Evolutionary conservation across 2,113 vertebrate species (phyloP).

Genomic region (Hoplias malabaricus): DNA sequence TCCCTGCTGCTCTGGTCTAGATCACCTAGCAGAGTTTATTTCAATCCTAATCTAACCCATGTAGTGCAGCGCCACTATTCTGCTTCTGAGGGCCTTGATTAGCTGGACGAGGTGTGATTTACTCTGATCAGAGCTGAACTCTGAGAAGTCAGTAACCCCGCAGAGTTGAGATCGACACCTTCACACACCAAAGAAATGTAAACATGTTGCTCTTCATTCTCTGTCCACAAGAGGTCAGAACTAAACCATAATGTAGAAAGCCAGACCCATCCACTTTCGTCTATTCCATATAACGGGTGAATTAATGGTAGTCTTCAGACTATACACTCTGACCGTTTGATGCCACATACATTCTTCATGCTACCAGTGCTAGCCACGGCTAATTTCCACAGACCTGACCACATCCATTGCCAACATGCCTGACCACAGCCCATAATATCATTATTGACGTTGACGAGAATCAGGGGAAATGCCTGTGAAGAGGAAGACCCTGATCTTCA

Average conservation of each 20-base stretch:
- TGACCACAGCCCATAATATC: no score
- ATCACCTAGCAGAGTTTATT: not conserved
- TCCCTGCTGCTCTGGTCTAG: not conserved
- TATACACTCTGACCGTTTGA: not conserved
- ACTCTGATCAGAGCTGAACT: not conserved
- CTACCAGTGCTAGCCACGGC: not conserved
- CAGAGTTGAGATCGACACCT: not conserved
- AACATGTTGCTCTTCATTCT: not conserved
- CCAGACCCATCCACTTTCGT: not conserved
- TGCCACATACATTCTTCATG: not conserved
- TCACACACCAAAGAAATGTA: not conserved
- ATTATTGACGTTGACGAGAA: no score
- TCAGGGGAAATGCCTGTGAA: no score
- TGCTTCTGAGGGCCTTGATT: not conserved
- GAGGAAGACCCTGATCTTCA: no score
- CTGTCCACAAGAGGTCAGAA: slow-evolving; percentile 13
- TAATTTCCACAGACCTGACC: not conserved
- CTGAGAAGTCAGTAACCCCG: not conserved
- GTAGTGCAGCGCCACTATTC: not conserved
- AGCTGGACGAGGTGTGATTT: not conserved
- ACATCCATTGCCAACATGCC: not conserved
- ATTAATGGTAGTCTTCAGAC: no score
- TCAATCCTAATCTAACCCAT: not conserved
- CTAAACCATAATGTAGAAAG: not conserved
- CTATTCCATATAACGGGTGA: not conserved